phyloP scores from a whole-genome alignment of 2,113 vertebrate genomes.

The Rhynchomys soricoides region DNA sequence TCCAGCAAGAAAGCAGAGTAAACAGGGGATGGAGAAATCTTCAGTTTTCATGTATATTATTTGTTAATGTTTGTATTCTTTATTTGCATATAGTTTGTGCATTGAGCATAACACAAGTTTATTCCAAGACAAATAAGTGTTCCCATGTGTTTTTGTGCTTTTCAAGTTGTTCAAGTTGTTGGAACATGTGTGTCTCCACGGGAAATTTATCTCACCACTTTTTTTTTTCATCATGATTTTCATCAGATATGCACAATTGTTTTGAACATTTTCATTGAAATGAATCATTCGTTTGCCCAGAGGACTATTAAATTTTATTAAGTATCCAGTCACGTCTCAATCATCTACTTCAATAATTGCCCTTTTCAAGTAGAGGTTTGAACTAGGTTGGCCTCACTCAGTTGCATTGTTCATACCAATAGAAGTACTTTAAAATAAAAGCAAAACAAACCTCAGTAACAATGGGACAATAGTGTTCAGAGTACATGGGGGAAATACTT shows the following conservation, averaged over 20 bases:
- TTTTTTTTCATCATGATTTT: neutral
- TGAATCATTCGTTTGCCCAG: neutral
- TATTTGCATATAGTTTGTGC: neutral
- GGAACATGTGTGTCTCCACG: neutral
- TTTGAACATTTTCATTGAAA: conserved; percentile 5
- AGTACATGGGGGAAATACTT: neutral
- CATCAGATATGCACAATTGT: neutral
- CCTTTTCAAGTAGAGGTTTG: neutral
- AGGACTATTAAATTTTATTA: conserved; percentile 42
- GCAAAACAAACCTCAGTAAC: neutral
- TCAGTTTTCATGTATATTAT: neutral
- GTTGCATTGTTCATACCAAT: neutral
- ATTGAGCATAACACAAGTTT: neutral
- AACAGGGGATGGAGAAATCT: neutral
- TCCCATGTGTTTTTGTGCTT: neutral
- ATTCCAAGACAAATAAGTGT: neutral
- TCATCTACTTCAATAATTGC: conserved; percentile 30
- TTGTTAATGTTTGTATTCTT: neutral
- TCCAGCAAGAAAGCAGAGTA: neutral
- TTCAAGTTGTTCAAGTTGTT: neutral
- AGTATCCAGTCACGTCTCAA: neutral
- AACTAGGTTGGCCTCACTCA: neutral
- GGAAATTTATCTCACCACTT: conserved; percentile 28
- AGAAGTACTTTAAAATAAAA: conserved; percentile 16
- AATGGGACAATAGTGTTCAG: neutral